phyloP scores from a whole-genome alignment of 2,113 vertebrate genomes.

The Chunga burmeisteri region DNA sequence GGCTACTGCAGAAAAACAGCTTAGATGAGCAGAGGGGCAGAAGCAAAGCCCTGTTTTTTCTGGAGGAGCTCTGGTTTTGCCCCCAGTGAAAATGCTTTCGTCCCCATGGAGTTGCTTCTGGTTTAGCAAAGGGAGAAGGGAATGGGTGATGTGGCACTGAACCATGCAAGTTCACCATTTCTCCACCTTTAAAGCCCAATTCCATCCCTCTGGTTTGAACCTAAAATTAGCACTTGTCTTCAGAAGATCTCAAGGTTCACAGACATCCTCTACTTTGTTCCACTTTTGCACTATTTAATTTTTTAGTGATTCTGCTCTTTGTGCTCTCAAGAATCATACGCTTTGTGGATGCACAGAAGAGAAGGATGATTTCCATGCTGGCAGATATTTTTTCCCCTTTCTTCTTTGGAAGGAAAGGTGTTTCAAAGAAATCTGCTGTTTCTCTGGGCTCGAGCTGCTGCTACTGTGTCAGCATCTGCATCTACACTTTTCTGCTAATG shows the following conservation, averaged over 20 bases:
- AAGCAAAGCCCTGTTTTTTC: not conserved
- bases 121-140: not conserved
- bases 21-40: not conserved
- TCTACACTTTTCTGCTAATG: not conserved
- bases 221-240: not conserved
- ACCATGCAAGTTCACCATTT: not conserved
- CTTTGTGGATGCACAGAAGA: not conserved
- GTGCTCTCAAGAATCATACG: not conserved
- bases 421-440: not conserved
- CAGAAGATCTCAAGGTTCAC: not conserved
- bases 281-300: not conserved
- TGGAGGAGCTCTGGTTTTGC: not conserved
- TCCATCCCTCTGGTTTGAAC: not conserved
- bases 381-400: no score
- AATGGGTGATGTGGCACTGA: not conserved
- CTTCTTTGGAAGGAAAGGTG: not conserved
- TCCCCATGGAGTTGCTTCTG: not conserved
- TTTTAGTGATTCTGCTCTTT: not conserved
- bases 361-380: not conserved
- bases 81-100: not conserved
- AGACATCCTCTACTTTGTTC: not conserved
- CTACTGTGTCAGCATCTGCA: not conserved
- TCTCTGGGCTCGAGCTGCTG: not conserved
- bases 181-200: not conserved
- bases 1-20: not conserved